Conservation (phyloP, 1,140 invertebrate genomes). For the Planococcus citri region DNA sequence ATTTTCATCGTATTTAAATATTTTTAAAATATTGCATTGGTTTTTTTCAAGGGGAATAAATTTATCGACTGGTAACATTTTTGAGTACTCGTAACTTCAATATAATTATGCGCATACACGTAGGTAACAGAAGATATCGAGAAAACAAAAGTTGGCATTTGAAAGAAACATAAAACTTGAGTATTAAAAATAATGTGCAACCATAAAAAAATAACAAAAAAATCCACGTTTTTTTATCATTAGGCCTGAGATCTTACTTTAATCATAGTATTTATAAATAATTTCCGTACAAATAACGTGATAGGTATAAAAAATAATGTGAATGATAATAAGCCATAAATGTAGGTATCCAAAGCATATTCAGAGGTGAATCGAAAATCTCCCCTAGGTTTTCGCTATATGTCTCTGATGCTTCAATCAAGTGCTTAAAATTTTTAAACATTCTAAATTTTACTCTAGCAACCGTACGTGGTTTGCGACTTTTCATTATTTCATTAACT, state of each 20-base stretch:
- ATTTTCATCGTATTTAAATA: too few relatives aligned
- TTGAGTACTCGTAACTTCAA: background rate
- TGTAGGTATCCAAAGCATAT: too few relatives aligned
- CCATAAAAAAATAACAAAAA: slow-evolving; percentile 8
- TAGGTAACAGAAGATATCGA: background rate
- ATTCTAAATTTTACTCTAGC: too few relatives aligned
- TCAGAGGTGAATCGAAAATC: too few relatives aligned
- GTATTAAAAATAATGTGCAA: slow-evolving; percentile 4
- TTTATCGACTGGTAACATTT: background rate
- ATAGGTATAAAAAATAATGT: background rate
- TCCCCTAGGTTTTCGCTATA: too few relatives aligned
- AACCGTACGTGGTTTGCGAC: too few relatives aligned
- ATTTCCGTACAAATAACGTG: background rate
- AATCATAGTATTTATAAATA: background rate
- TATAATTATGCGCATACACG: background rate
- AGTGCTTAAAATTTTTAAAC: too few relatives aligned
- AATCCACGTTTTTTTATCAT: background rate
- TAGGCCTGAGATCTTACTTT: background rate
- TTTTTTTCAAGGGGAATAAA: too few relatives aligned
- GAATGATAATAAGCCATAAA: background rate
- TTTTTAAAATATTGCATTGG: too few relatives aligned
- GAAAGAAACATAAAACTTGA: background rate
- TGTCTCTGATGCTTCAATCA: too few relatives aligned
- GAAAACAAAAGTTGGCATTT: background rate
- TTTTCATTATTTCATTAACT: too few relatives aligned